Evolutionary conservation across 2,888 invertebrate species (phyloP).

Genomic region (Mesorhabditis spiculigera): DNA sequence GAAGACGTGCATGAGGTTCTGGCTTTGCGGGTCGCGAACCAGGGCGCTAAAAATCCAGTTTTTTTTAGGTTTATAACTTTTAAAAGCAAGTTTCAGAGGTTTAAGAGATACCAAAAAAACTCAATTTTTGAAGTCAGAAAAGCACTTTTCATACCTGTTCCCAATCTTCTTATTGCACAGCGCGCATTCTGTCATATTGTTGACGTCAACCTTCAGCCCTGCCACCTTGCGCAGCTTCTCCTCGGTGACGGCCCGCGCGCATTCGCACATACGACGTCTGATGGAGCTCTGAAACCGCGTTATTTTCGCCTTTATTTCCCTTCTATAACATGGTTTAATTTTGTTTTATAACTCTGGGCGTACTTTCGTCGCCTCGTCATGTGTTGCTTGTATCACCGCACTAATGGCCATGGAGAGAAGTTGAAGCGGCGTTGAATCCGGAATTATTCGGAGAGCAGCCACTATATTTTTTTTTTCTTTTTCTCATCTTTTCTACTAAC

Average conservation of each 20-base stretch:
- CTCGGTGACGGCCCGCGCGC: constrained; percentile 71
- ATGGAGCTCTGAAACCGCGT: constrained; percentile 31
- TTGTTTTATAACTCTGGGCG: neutral
- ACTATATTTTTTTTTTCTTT: constrained; percentile 16
- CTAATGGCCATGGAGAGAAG: constrained; percentile 68
- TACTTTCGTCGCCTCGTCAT: constrained; percentile 63
- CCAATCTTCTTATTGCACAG: constrained; percentile 90
- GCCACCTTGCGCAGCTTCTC: constrained; percentile 72
- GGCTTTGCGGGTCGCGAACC: constrained; percentile 79
- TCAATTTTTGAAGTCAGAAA: too few relatives aligned
- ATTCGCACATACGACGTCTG: constrained; percentile 26
- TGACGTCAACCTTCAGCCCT: constrained; percentile 77
- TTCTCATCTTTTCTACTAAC: constrained; percentile 55
- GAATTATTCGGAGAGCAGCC: constrained; percentile 73
- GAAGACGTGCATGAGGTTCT: constrained; percentile 86
- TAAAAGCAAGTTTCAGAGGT: too few relatives aligned
- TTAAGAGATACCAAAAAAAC: too few relatives aligned
- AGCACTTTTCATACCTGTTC: constrained; percentile 69
- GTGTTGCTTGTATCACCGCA: constrained; percentile 76
- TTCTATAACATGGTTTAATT: neutral
- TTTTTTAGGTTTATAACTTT: neutral
- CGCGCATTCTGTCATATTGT: constrained; percentile 81
- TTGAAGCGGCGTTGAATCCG: constrained; percentile 75
- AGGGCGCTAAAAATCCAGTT: constrained; percentile 72
- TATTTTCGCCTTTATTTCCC: neutral